A percentile compares a stretch with the other conserved stretches of the same genome.
Conservation (phyloP, 2,888 invertebrate species). For the Diaperis boleti region DNA sequence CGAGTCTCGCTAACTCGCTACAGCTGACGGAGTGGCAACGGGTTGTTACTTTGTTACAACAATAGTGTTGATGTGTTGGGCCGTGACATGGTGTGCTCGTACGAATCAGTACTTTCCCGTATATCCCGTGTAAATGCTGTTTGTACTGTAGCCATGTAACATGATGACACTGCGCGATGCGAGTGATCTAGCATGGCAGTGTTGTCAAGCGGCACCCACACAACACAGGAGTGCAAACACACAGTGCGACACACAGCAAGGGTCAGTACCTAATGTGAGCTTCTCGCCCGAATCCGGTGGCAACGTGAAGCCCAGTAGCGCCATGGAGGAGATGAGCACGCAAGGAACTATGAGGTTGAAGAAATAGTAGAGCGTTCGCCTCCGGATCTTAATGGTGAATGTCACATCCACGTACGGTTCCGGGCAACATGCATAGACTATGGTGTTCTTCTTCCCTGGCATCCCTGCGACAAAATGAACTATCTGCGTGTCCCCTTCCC, state of each 20-base stretch:
- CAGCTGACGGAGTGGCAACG: slow-evolving; percentile 41
- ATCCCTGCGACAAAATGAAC: slow-evolving; percentile 83
- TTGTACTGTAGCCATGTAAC: slow-evolving; percentile 48
- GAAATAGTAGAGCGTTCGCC: slow-evolving; percentile 98
- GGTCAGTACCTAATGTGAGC: slow-evolving; percentile 85
- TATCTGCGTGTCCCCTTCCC: no score
- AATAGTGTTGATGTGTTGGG: slow-evolving; percentile 39
- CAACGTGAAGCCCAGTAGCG: slow-evolving; percentile 96
- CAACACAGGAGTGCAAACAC: slow-evolving; percentile 57
- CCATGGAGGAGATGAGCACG: slow-evolving; percentile 98
- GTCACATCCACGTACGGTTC: slow-evolving; percentile 96
- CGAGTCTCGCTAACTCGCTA: slow-evolving; percentile 40
- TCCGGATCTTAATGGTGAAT: slow-evolving; percentile 95
- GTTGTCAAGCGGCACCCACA: slow-evolving; percentile 59
- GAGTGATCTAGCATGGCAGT: slow-evolving; percentile 56
- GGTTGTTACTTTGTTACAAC: slow-evolving; percentile 14
- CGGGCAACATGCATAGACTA: slow-evolving; percentile 93
- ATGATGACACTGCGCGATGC: slow-evolving; percentile 56
- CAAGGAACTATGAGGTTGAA: slow-evolving; percentile 99
- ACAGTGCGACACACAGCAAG: slow-evolving; percentile 53
- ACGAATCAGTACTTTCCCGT: slow-evolving; percentile 36
- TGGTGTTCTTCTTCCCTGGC: slow-evolving; percentile 92
- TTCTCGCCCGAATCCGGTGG: slow-evolving; percentile 99
- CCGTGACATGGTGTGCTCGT: slow-evolving; percentile 31
- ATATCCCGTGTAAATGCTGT: slow-evolving; percentile 42